phyloP scores from a whole-genome alignment of 2,797 vertebrate genomes.

The Sardinella longiceps region DNA sequence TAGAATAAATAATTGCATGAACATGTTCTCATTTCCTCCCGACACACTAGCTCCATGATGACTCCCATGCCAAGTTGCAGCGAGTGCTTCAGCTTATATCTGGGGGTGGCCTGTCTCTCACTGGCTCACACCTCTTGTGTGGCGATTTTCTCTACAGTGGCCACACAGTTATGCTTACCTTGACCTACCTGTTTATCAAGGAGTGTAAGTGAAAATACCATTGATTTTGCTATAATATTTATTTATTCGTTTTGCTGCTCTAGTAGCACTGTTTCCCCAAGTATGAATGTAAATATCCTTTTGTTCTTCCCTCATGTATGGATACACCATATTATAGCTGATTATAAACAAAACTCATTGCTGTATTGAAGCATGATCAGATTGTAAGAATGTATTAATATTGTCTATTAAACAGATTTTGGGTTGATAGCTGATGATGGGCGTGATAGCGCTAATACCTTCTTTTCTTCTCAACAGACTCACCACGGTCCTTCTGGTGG shows the following conservation, averaged over 20 bases:
- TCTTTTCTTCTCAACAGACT: slow-evolving; percentile 74
- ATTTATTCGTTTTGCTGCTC: background rate
- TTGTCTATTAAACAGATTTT: background rate
- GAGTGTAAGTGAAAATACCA: slow-evolving; percentile 85
- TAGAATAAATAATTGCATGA: background rate
- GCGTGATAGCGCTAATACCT: background rate
- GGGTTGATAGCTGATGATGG: too few species aligned
- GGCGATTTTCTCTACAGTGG: slow-evolving; percentile 98
- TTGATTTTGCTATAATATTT: background rate
- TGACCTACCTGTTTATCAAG: slow-evolving; percentile 97
- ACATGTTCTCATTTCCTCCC: background rate
- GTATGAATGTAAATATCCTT: background rate
- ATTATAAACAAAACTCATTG: background rate
- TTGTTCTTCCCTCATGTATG: background rate
- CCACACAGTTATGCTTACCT: slow-evolving; percentile 93
- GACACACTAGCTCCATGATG: slow-evolving; percentile 86
- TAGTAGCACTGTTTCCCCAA: background rate
- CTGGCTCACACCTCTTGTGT: slow-evolving; percentile 92
- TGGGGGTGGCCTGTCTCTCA: slow-evolving; percentile 93
- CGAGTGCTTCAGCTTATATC: slow-evolving; percentile 90
- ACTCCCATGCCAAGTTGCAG: slow-evolving; percentile 91
- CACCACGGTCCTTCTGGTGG: slow-evolving; percentile 96
- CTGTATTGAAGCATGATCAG: background rate
- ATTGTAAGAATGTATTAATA: background rate
- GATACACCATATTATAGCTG: background rate